These are phyloP conservation scores for Heliocidaris erythrogramma DNA, from an alignment of 35 echinoderm and acorn worm species.

Conservation along the genomic window DNA sequence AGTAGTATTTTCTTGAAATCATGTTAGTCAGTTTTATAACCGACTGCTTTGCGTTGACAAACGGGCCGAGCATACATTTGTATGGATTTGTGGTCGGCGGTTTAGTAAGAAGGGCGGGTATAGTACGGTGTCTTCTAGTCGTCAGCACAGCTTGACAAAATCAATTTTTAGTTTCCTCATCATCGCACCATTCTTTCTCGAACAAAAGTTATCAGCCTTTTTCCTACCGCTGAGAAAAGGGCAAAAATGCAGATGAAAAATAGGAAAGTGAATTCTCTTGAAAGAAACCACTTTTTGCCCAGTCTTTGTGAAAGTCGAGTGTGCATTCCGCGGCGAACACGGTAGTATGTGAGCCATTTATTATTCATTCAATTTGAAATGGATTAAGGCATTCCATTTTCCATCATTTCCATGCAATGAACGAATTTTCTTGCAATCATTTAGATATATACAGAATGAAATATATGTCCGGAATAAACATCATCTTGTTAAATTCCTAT, in stretches of 20 bases:
- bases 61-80: neutral
- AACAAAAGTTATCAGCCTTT: neutral
- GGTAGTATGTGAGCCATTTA: neutral
- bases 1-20: neutral
- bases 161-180: constrained; percentile 19
- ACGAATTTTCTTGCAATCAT: neutral
- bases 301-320: neutral
- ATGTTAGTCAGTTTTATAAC: neutral
- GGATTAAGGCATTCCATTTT: neutral
- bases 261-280: neutral
- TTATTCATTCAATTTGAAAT: neutral
- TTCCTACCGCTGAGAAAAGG: neutral
- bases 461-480: too few relatives aligned
- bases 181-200: neutral
- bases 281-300: constrained; percentile 4
- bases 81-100: neutral
- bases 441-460: neutral
- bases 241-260: neutral
- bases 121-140: neutral
- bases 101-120: neutral
- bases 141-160: constrained; percentile 28
- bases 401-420: neutral
- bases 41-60: neutral
- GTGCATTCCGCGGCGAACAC: neutral
- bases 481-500: too few relatives aligned